Base-by-base conservation (phyloP, 2,797 vertebrate species). In the Malurus splendens region DNA sequence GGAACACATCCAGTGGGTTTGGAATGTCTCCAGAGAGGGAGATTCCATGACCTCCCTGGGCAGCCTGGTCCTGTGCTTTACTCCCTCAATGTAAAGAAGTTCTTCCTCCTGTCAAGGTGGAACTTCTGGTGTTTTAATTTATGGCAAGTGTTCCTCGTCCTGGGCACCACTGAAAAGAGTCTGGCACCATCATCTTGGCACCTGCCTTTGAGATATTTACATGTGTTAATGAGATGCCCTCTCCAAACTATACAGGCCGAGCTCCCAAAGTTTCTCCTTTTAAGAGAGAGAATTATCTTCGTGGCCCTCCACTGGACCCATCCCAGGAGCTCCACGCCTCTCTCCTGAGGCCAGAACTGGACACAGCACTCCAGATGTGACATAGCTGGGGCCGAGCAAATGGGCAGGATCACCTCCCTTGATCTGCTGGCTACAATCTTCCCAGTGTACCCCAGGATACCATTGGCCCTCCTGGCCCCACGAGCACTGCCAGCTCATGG, bases 111-210 rank as follows among this genome's bases (percentile, higher is more conserved):
- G 15, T 18, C 67, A 39, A 52, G 24, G 39, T 39, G 4, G 11
- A 32, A 45, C 10, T 52, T 66, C 32, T 28, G 3, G 7, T 30
- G 19, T 32, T 75, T 60, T 54, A 47, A 9, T 2, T 67, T 14
- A 39, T 5, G 9, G 24, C 9, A 32, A 17, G 3, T 17, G 16
- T 7, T 52, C 17, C 32, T 52, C 1, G 0, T 32, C 16, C 32
- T 33, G 28, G 39, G 39, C 38, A 20, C 16, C 19, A 66, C 0
- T 0, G 23, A 38, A 45, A 59, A 59, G 3, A 32, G 28, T 24
- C 39, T 33, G 22, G 23, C 36, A 56, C 7, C 20, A 14, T 30
- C 24, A 6, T 33, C 20, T 48, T 18, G 36, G 42, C 32, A 66
- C 28, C 28, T 32, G 11, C 23, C 39, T 45, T 6, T 51, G 28